Evolutionary conservation across 2,888 invertebrate species (phyloP).

Genomic region (Pilophorus perplexus): DNA sequence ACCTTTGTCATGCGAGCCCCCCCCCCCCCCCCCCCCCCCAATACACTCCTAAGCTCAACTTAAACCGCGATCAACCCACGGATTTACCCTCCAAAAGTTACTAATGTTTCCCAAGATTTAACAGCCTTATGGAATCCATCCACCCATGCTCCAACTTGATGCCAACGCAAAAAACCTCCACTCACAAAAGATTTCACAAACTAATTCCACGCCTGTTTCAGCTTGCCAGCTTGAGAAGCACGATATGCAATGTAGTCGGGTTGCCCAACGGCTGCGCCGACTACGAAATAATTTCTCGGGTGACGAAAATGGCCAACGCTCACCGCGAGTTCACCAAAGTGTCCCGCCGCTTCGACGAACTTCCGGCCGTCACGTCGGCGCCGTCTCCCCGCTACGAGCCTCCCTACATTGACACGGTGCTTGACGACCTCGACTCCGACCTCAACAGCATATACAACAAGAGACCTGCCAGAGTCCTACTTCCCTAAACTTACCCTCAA

Average conservation of each 20-base stretch:
- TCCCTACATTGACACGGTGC: conserved; percentile 61
- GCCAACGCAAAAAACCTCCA: too few species aligned
- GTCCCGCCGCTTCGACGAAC: conserved; percentile 34
- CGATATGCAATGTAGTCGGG: conserved; percentile 71
- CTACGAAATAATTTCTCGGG: conserved; percentile 71
- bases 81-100: too few species aligned
- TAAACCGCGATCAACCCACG: too few species aligned
- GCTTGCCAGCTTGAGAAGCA: conserved; percentile 72
- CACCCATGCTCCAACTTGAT: too few species aligned
- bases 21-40: too few species aligned
- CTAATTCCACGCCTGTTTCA: conserved; percentile 50
- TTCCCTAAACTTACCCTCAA: conserved; percentile 1
- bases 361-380: conserved; percentile 21
- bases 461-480: conserved; percentile 52
- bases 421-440: conserved; percentile 62
- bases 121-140: too few species aligned
- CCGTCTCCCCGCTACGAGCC: conserved; percentile 35
- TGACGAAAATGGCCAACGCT: conserved; percentile 80
- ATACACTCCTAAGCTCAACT: too few species aligned
- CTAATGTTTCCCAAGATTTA: too few species aligned
- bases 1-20: too few species aligned
- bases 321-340: conserved; percentile 80
- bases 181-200: too few species aligned
- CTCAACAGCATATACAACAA: conserved; percentile 63
- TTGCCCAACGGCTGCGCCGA: conserved; percentile 69